Percentiles rank a stretch among this genome's conserved stretches.
Conservation (phyloP, 2,888 invertebrate species). For the Nymphalis urticae region DNA sequence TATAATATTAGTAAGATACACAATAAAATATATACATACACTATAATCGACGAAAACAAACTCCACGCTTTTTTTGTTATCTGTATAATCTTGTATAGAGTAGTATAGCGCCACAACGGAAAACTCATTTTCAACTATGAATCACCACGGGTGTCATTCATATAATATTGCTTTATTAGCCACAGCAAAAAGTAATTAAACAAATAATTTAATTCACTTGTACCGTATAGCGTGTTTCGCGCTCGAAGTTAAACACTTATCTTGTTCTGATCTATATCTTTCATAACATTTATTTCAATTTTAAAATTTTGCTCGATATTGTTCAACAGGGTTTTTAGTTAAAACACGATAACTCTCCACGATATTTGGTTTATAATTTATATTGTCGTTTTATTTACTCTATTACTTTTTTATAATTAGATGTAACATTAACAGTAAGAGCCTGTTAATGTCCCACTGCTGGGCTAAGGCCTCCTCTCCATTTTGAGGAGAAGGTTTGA, state of each 20-base stretch:
- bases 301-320: constrained; percentile 8
- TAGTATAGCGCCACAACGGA: constrained; percentile 23
- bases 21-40: too few relatives aligned
- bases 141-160: constrained; percentile 30
- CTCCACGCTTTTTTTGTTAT: too few relatives aligned
- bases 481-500: too few relatives aligned
- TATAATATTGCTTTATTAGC: constrained; percentile 31
- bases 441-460: too few relatives aligned
- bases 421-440: too few relatives aligned
- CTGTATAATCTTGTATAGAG: too few relatives aligned
- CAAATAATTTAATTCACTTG: constrained; percentile 22
- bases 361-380: too few relatives aligned
- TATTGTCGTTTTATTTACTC: too few relatives aligned
- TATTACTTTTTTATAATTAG: too few relatives aligned
- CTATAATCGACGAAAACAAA: too few relatives aligned
- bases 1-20: too few relatives aligned
- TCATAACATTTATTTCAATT: constrained; percentile 18
- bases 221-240: constrained; percentile 30
- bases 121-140: constrained; percentile 33
- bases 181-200: constrained; percentile 17
- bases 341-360: not conserved
- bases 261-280: constrained; percentile 32
- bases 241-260: constrained; percentile 30
- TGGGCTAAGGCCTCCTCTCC: too few relatives aligned
- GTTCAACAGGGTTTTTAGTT: not conserved